Evolutionary conservation across 2,888 invertebrate genomes (phyloP), one percentile per base, ranked within the genome.

Genomic region (Synanthedon formicaeformis): DNA sequence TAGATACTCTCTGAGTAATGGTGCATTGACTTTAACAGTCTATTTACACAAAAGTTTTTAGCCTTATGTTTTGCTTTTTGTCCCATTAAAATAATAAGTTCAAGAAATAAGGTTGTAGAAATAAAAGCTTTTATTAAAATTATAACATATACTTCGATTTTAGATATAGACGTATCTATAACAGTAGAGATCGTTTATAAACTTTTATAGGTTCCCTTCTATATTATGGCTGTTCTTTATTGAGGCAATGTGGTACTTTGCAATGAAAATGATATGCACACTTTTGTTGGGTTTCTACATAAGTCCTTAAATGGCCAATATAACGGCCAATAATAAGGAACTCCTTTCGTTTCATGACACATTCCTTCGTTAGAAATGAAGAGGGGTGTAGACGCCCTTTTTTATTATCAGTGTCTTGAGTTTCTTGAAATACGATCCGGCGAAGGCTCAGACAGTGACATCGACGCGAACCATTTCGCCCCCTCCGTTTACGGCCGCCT

Each of bases 341-440:
- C 52, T 45, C 45, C 45, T 49, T 49, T 18, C 49, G 16, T 49
- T 14, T 49, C 10, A 12, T 18, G 49, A 53, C 34, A 48, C 53
- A 51, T 53, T 55, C 51, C 50, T 52, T 23, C 23, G 23, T 23
- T 54, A 56, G 59, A 58, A 57, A 60, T 53, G 54, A 61, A 60
- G 59, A 60, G 61, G 34, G 61, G 63, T 59, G 61, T 53, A 52
- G 57, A 57, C 53, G 53, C 53, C 55, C 52, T 50, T 75, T 78
- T 83, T 78, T 81, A 78, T 71, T 75, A 75, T 63, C 71, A 57
- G 58, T 63, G 67, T 65, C 66, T 69, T 67, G 73, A 71, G 66
- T 75, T 71, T 68, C 76, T 73, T 79, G 80, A 81, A 83, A 84
- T 73, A 73, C 71, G 74, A 82, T 67, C 75, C 77, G 66, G 60